Evolutionary conservation across 2,888 invertebrate species (phyloP).

Genomic region (Sinotaia quadrata): DNA sequence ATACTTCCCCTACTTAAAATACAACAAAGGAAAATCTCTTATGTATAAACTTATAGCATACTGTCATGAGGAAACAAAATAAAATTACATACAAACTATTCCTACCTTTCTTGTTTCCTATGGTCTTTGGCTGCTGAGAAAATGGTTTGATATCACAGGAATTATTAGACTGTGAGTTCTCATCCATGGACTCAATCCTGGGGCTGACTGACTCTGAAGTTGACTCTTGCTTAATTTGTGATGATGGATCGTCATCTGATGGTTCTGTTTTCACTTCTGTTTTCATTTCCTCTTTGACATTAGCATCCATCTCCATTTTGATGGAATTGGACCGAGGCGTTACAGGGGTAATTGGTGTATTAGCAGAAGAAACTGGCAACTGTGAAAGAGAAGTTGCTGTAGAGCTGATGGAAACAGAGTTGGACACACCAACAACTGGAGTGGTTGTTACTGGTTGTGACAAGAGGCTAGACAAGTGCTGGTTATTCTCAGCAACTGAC

Average conservation of each 20-base stretch:
- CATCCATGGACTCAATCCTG: constrained; percentile 33
- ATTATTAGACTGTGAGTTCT: constrained; percentile 31
- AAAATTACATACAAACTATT: not conserved
- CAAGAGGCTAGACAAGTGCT: constrained; percentile 40
- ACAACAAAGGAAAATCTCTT: not conserved
- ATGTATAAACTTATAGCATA: not conserved
- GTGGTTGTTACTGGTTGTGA: constrained; percentile 2
- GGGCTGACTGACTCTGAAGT: constrained; percentile 28
- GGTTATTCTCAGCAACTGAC: constrained; percentile 30
- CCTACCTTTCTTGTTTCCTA: constrained; percentile 37
- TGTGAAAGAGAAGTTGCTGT: constrained; percentile 31
- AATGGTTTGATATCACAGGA: constrained; percentile 27
- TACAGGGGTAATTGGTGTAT: constrained; percentile 55
- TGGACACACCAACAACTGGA: not conserved
- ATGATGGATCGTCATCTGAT: constrained; percentile 13
- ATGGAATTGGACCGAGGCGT: constrained; percentile 22
- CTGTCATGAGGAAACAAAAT: too few species aligned
- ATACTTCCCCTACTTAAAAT: not conserved
- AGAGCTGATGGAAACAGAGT: too few species aligned
- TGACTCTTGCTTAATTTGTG: constrained; percentile 38
- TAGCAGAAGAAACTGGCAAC: constrained; percentile 69
- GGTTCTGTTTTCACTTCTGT: constrained; percentile 53
- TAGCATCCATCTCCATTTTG: constrained; percentile 34
- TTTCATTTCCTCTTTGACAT: constrained; percentile 52
- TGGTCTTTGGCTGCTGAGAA: constrained; percentile 7